Percentiles rank a stretch among this genome's conserved stretches.
phyloP scores from a whole-genome alignment of 2,797 vertebrate genomes.

The Pyrocephalus nanus region DNA sequence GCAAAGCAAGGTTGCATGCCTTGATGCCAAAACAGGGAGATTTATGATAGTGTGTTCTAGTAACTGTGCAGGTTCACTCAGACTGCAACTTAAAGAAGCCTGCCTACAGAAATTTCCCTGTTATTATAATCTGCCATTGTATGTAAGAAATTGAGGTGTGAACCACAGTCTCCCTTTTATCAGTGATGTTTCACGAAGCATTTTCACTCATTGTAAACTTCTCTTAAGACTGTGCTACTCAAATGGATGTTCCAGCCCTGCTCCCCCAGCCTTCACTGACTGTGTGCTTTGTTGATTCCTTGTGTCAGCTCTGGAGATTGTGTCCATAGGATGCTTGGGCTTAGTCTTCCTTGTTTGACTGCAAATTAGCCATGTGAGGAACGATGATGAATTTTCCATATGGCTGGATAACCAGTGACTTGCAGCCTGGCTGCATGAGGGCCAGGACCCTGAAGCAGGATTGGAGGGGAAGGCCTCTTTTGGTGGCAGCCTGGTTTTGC shows the following conservation, averaged over 20 bases:
- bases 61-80: not conserved
- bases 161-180: not conserved
- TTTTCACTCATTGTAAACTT: not conserved
- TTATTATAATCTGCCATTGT: not conserved
- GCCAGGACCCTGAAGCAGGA: not conserved
- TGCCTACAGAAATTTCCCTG: not conserved
- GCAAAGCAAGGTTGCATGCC: not conserved
- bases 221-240: not conserved
- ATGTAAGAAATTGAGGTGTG: not conserved
- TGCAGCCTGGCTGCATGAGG: not conserved
- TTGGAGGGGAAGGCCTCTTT: not conserved
- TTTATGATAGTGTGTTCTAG: not conserved
- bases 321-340: not conserved
- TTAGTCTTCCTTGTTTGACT: not conserved
- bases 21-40: conserved; percentile 1
- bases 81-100: not conserved
- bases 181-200: not conserved
- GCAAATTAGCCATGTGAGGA: not conserved
- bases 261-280: not conserved
- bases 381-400: not conserved
- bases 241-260: not conserved
- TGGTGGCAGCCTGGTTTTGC: not conserved
- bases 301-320: not conserved
- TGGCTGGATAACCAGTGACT: not conserved
- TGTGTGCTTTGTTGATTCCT: not conserved